These are phyloP conservation scores for Tholera decimalis DNA, from an alignment of 2,888 invertebrate genomes.

Conservation along the genomic window DNA sequence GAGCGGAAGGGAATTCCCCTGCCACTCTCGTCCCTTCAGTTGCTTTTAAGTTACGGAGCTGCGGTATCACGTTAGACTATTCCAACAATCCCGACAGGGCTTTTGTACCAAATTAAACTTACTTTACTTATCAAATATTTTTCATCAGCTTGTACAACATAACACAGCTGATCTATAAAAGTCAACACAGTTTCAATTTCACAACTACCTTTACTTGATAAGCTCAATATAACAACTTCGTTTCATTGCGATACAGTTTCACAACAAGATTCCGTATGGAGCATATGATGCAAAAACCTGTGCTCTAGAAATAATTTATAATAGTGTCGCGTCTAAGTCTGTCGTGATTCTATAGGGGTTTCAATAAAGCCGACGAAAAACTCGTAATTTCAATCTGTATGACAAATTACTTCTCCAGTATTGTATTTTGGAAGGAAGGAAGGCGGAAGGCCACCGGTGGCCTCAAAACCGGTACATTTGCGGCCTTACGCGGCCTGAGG, in stretches of 20 bases:
- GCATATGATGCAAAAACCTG: conserved; percentile 27
- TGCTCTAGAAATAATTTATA: conserved; percentile 23
- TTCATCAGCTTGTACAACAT: background rate
- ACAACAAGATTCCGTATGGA: conserved; percentile 24
- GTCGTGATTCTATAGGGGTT: background rate
- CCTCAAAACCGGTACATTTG: no score
- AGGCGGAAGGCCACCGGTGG: no score
- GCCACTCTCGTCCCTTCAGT: no score
- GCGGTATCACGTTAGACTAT: no score
- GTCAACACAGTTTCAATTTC: conserved; percentile 30
- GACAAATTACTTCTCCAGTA: no score
- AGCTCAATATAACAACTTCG: conserved; percentile 10
- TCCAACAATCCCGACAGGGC: no score
- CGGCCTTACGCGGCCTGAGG: no score
- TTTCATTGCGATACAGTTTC: conserved; percentile 7
- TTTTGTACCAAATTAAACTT: no score
- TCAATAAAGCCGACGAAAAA: no score
- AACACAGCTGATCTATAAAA: background rate
- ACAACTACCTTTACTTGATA: conserved; percentile 12
- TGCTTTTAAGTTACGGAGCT: no score
- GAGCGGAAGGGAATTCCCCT: no score
- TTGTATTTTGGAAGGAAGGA: no score
- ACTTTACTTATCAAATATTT: background rate
- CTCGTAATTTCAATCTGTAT: background rate
- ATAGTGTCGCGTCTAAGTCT: background rate